Evolutionary conservation across 2,888 invertebrate species (phyloP).

Genomic region (Beris chalybata): DNA sequence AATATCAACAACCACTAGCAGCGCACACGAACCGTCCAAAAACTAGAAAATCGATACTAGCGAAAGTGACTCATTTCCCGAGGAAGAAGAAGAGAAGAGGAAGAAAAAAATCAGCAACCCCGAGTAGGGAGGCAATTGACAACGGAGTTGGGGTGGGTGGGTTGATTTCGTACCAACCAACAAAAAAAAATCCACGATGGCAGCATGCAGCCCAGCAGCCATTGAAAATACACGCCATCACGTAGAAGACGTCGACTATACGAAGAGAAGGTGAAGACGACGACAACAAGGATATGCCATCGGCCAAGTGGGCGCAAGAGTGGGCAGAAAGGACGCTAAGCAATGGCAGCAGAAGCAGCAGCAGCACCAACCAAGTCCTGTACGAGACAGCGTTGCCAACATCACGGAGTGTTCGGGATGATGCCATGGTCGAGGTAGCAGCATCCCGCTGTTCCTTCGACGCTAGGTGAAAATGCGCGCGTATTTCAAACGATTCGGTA

Average conservation of each 20-base stretch:
- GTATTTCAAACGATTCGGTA: slow-evolving; percentile 2
- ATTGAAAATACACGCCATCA: not conserved
- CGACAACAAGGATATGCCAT: slow-evolving; percentile 20
- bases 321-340: not conserved
- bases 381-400: not conserved
- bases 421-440: slow-evolving; percentile 6
- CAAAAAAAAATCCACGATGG: not conserved
- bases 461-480: slow-evolving; percentile 10
- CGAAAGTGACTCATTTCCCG: slow-evolving; percentile 44
- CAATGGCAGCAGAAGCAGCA: too few species aligned
- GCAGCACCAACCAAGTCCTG: not conserved
- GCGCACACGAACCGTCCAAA: slow-evolving; percentile 6
- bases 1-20: too few species aligned
- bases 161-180: not conserved
- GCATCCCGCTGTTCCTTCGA: slow-evolving; percentile 1
- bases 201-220: not conserved
- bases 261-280: slow-evolving; percentile 1
- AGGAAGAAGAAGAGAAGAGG: slow-evolving; percentile 2
- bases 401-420: not conserved
- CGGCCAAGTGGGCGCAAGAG: slow-evolving; percentile 11
- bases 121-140: slow-evolving; percentile 1
- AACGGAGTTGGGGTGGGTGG: slow-evolving; percentile 11
- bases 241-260: not conserved
- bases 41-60: slow-evolving; percentile 42
- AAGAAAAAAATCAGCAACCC: slow-evolving; percentile 26